Evolutionary conservation across 2,797 vertebrate species (phyloP).

Genomic region (Argyrosomus regius): DNA sequence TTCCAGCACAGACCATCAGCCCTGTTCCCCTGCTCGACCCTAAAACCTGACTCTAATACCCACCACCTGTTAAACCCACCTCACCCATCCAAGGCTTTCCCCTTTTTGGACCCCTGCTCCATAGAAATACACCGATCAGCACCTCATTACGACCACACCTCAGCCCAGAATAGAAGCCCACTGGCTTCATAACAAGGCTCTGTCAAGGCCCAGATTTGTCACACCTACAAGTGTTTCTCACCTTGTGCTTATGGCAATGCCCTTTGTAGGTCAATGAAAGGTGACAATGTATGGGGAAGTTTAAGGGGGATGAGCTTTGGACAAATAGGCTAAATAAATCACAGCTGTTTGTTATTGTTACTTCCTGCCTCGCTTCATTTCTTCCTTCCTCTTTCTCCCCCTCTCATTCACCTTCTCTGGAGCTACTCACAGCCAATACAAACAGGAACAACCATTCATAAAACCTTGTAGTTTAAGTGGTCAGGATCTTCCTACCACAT

Average conservation of each 20-base stretch:
- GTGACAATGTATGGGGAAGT: conserved; percentile 37
- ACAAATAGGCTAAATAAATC: conserved; percentile 45
- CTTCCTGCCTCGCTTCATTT: conserved; percentile 49
- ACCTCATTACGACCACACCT: conserved; percentile 69
- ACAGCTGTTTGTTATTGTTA: conserved; percentile 45
- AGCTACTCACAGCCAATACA: conserved; percentile 67
- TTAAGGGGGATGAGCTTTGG: conserved; percentile 21
- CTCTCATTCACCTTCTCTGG: conserved; percentile 37
- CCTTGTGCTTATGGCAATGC: conserved; percentile 50
- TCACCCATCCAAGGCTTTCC: conserved; percentile 58
- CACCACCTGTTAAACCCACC: conserved; percentile 51
- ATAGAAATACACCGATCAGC: conserved; percentile 66
- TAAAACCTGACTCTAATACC: conserved; percentile 57
- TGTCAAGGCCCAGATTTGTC: conserved; percentile 62
- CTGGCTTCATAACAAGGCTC: conserved; percentile 55
- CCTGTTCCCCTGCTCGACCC: conserved; percentile 51
- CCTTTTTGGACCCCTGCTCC: conserved; percentile 42
- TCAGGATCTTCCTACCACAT: conserved; percentile 43
- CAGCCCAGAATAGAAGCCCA: conserved; percentile 65
- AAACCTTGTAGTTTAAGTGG: conserved; percentile 62
- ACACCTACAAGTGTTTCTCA: conserved; percentile 66
- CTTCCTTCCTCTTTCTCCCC: conserved; percentile 41
- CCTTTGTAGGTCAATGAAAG: conserved; percentile 54
- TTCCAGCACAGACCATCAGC: conserved; percentile 55
- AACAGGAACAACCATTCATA: conserved; percentile 65